Conservation (phyloP, 2,113 vertebrate species). For the Laterallus jamaicensis region DNA sequence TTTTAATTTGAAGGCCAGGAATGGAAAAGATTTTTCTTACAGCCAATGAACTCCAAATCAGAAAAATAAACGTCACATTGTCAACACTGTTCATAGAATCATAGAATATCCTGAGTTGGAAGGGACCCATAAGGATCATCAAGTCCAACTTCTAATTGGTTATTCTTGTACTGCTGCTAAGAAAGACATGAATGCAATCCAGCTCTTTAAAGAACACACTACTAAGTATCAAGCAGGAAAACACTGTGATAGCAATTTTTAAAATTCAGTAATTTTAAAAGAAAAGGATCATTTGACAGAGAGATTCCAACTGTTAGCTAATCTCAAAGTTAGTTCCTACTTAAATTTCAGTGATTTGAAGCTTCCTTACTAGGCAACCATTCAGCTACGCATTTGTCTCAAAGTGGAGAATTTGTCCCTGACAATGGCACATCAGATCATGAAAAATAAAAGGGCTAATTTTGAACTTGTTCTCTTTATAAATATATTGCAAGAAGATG, state of each 20-base stretch:
- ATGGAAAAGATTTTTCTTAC: not conserved
- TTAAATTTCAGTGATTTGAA: not conserved
- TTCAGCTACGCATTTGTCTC: not conserved
- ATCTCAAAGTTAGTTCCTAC: not conserved
- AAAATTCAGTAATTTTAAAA: not conserved
- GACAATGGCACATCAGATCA: not conserved
- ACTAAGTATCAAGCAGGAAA: not conserved
- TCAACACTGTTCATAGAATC: not conserved
- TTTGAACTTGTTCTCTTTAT: not conserved
- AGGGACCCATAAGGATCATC: too few relatives aligned
- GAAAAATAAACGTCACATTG: not conserved
- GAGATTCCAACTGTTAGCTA: not conserved
- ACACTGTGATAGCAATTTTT: accelerated
- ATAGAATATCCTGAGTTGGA: too few relatives aligned
- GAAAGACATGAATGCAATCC: not conserved
- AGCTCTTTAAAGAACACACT: not conserved
- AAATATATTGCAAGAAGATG: not conserved
- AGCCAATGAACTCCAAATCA: not conserved
- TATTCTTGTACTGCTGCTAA: not conserved
- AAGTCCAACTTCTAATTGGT: not conserved
- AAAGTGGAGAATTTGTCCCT: not conserved
- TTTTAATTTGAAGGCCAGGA: not conserved
- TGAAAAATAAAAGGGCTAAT: not conserved
- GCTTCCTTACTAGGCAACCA: not conserved
- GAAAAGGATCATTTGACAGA: not conserved